Conservation (phyloP, 2,797 vertebrate species). For the Linurgus olivaceus region DNA sequence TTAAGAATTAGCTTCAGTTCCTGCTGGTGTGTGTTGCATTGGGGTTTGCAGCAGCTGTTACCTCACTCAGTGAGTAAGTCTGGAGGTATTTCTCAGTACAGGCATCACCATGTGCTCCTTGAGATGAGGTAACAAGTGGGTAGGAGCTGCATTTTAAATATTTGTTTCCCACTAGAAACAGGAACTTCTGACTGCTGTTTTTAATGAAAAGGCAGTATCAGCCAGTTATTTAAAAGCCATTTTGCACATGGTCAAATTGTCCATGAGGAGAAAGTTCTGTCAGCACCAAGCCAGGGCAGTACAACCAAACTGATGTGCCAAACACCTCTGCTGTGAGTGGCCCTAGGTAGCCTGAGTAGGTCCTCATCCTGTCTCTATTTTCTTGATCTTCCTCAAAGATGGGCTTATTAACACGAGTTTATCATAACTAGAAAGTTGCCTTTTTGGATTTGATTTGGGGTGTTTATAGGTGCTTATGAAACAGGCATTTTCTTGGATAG, state of each 20-base stretch:
- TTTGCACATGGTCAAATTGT: not conserved
- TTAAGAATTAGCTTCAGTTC: not conserved
- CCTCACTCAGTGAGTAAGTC: not conserved
- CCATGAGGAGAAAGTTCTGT: not conserved
- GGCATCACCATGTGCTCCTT: rapidly evolving
- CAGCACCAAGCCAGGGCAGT: not conserved
- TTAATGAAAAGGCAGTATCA: not conserved
- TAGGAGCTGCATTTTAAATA: not conserved
- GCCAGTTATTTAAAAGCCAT: not conserved
- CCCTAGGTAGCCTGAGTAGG: not conserved
- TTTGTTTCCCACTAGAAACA: not conserved
- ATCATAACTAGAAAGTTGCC: not conserved
- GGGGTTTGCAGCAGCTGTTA: not conserved
- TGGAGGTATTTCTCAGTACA: not conserved
- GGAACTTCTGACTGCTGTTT: not conserved
- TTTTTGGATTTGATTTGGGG: not conserved
- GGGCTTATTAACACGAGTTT: not conserved
- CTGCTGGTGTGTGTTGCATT: rapidly evolving
- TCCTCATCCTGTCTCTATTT: not conserved
- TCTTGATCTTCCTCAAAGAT: not conserved
- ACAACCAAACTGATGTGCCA: not conserved
- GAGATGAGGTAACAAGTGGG: not conserved
- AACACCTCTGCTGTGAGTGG: not conserved
- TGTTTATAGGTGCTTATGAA: not conserved
- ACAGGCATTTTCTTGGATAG: not conserved